Base-by-base conservation (phyloP, 2,888 invertebrate species). In the Erannis defoliaria region DNA sequence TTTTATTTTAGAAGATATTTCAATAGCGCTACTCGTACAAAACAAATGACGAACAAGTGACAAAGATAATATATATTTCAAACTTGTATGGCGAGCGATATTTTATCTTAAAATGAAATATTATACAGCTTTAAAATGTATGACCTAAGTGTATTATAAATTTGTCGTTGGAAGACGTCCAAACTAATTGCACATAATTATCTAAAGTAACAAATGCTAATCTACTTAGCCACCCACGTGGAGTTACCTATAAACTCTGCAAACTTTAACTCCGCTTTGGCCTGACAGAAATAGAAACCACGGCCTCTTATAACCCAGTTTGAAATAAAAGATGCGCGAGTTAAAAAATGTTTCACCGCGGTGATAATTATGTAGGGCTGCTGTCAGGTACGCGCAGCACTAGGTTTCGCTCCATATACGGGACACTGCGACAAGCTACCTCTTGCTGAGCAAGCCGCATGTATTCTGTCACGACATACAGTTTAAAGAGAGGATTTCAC, bases 181-280 rank as follows among this genome's bases (percentile, higher is more conserved):
- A 19, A 38, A 4, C 38, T 4, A 38, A 38, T 26, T 4, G 4
- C n/a, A 3, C 14, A 35, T 4, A 14, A 3, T n/a, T 2, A 9
- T 18, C 12, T 26, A 26, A 29, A 45, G 26, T 14, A 45, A 0
- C 26, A 45, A 45, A 26, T 26, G 14, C 26, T 10, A 18, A 37
- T 14, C 37, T 16, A 16, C 14, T 10, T 43, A 43, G 14, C n/a
- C 23, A 10, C 23, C 23, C n/a, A 43, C 26, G 43, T 45, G 43
- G 26, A 45, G 6, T 26, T 26, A 45, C 26, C 43, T 45, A 21
- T 26, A 26, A 26, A 8, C 33, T 10, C 21, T 21, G 53, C 43
- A 54, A 43, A 54, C 16, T 40, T 42, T 53, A 10, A n/a, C 53
- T 55, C 38, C 26, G 46, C 55, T 12, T 46, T 19, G 55, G 55